phyloP scores from a whole-genome alignment of 2,888 invertebrate genomes.

The Malthinus seriepunctatus region DNA sequence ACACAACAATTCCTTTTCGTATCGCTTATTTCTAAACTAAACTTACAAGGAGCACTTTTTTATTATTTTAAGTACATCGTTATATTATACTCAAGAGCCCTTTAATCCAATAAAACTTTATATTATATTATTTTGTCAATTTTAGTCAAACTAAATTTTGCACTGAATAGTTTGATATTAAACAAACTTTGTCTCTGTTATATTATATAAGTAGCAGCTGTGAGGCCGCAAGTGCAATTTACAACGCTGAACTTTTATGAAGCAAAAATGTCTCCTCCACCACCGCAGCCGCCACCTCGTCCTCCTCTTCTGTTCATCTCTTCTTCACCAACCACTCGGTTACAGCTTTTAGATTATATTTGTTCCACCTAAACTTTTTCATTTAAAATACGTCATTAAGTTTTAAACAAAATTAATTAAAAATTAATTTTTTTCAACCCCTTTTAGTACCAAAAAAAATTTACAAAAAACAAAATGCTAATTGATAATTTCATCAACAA shows the following conservation, averaged over 20 bases:
- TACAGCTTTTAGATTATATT: slow-evolving; percentile 6
- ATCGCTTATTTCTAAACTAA: slow-evolving; percentile 8
- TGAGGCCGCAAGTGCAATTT: slow-evolving; percentile 29
- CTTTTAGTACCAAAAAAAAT: too few species aligned
- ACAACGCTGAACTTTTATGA: slow-evolving; percentile 13
- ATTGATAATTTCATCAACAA: too few species aligned
- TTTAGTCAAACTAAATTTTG: neutral
- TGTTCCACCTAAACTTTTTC: neutral
- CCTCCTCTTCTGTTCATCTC: too few species aligned
- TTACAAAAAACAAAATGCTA: too few species aligned
- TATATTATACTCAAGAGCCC: slow-evolving; percentile 1
- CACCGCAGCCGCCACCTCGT: too few species aligned
- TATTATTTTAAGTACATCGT: slow-evolving; percentile 16
- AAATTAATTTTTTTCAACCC: too few species aligned
- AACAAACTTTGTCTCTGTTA: slow-evolving; percentile 19
- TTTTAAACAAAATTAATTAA: neutral
- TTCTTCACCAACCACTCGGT: neutral
- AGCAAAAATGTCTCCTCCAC: slow-evolving; percentile 1
- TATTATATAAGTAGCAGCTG: slow-evolving; percentile 28
- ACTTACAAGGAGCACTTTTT: neutral
- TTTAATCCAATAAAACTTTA: slow-evolving; percentile 5
- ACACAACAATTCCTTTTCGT: slow-evolving; percentile 14
- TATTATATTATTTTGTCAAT: slow-evolving; percentile 6
- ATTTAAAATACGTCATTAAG: neutral
- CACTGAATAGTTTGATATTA: slow-evolving; percentile 17